Percentiles rank a stretch among this genome's conserved stretches.
These are phyloP conservation scores for Eriosoma lanigerum DNA, from an alignment of 1,140 invertebrate genomes.

Conservation along the genomic window DNA sequence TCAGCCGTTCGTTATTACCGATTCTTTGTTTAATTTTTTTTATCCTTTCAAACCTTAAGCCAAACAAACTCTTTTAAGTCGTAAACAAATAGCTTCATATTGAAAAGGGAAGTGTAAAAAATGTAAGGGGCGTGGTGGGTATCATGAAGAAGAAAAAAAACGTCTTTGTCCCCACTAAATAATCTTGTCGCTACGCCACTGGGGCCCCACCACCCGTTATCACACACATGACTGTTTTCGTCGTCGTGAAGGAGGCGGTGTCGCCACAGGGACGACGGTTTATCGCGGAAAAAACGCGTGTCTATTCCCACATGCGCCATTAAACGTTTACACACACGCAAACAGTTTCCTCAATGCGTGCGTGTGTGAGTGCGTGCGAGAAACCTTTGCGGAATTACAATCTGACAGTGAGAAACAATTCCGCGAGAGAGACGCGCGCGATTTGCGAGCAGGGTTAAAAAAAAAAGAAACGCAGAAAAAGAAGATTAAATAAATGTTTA, in stretches of 20 bases:
- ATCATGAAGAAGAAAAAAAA: no score
- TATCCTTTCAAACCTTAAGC: no score
- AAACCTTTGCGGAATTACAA: not conserved
- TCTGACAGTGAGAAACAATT: constrained; percentile 20
- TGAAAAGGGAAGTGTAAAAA: no score
- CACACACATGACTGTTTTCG: not conserved
- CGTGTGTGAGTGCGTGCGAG: not conserved
- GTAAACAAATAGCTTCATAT: no score
- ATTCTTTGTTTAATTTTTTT: no score
- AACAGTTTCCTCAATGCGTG: not conserved
- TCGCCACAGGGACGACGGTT: not conserved
- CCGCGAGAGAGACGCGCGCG: not conserved
- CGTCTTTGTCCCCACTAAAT: no score
- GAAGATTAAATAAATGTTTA: constrained; percentile 24
- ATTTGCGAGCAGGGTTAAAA: not conserved
- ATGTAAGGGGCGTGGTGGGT: no score
- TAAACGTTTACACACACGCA: not conserved
- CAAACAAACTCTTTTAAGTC: no score
- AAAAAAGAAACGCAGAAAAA: not conserved
- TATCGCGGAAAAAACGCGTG: constrained; percentile 25
- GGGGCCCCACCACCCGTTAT: no score
- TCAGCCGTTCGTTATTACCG: no score
- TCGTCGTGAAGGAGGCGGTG: not conserved
- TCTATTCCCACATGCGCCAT: constrained; percentile 25
- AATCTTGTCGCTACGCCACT: no score